Conservation (phyloP, 2,888 invertebrate species). For the Adelognathus sp. region DNA sequence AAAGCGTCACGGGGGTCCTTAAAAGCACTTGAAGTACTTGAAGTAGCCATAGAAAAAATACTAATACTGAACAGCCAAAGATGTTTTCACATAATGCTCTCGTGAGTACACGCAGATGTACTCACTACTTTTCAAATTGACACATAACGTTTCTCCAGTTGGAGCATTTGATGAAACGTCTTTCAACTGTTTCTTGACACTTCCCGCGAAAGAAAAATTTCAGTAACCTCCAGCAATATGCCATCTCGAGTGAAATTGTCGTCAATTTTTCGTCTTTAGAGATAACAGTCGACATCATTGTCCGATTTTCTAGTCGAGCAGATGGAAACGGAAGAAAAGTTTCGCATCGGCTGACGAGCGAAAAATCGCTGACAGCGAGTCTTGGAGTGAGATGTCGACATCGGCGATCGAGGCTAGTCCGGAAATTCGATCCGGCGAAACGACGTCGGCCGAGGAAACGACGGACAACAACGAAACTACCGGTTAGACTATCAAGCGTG, state of each 20-base stretch:
- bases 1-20: too few relatives aligned
- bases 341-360: neutral
- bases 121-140: too few relatives aligned
- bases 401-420: conserved; percentile 28
- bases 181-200: conserved; percentile 45
- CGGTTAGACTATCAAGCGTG: conserved; percentile 38
- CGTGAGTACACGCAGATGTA: too few relatives aligned
- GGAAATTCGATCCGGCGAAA: conserved; percentile 35
- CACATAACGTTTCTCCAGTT: too few relatives aligned
- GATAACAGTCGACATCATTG: neutral
- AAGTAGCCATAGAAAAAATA: too few relatives aligned
- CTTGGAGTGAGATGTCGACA: conserved; percentile 57
- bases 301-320: conserved; percentile 35
- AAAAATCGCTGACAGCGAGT: conserved; percentile 45
- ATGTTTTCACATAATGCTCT: too few relatives aligned
- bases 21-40: too few relatives aligned
- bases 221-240: conserved; percentile 50
- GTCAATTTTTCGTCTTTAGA: neutral
- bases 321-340: conserved; percentile 17
- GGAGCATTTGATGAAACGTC: conserved; percentile 33
- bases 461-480: conserved; percentile 65
- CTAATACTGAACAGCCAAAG: too few relatives aligned
- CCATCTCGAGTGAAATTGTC: conserved; percentile 28
- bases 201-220: conserved; percentile 50
- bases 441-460: conserved; percentile 59